Base-by-base conservation (phyloP, 2,888 invertebrate genomes). In the Idaea dimidiata region DNA sequence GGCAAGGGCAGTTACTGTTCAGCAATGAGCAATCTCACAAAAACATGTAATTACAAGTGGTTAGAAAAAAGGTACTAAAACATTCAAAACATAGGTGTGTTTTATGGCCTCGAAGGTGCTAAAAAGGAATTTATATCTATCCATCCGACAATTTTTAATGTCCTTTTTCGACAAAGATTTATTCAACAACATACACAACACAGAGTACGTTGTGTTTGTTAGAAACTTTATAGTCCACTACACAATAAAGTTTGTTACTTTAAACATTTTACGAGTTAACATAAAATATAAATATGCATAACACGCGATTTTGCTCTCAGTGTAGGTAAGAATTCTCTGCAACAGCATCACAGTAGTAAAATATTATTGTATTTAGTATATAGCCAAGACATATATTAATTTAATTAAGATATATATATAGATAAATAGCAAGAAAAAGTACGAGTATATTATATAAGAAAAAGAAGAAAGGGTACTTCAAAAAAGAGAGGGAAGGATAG, bases 231-330 rank as follows among this genome's bases (percentile, higher is more conserved):
- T 78, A 80, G 64, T 70, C 66, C 72, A 69, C 62, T 62, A 64
- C 70, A 86, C 83, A 82, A 80, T 87, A 87, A 85, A 84, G 77
- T 80, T 79, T 81, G 81, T 80, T 81, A 78, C 81, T 88, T 83
- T 77, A 84, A 86, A 85, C 77, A 84, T 86, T 88, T 88, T 86
- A 88, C 79, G 82, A 81, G 69, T 65, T 65, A 75, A 81, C 84
- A 80, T 87, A 84, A 88, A 87, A 83, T 80, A 82, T 77, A 82
- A 80, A 80, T 77, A 82, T 80, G 80, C 77, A 83, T 80, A 81
- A 78, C 76, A 72, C 63, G 76, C 73, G 71, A 78, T 79, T 77
- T 78, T 69, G 68, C 70, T 73, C 68, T 64, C 67, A 72, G 64
- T 69, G 66, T 43, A 43, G 6, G 43, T 43, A 43, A 6, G 7